Evolutionary conservation across 2,888 invertebrate species (phyloP).

Genomic region (Apantesis nais): DNA sequence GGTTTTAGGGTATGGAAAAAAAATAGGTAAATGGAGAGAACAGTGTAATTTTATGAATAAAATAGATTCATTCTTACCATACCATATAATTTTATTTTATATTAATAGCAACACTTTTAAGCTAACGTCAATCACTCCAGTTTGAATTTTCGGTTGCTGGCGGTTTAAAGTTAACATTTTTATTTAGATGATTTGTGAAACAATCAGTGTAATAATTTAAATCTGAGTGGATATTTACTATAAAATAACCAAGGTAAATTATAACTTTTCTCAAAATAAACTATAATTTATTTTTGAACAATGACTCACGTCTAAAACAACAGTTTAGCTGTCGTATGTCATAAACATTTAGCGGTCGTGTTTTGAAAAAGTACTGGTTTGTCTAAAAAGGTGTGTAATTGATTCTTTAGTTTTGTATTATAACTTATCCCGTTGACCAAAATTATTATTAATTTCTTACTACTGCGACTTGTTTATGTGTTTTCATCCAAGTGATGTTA

Average conservation of each 20-base stretch:
- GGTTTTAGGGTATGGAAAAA: too few relatives aligned
- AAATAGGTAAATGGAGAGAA: too few relatives aligned
- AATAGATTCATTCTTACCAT: too few relatives aligned
- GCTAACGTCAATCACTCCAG: neutral
- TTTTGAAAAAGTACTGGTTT: conserved; percentile 1
- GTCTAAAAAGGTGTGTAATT: neutral
- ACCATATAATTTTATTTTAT: neutral
- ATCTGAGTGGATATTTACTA: neutral
- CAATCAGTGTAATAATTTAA: neutral
- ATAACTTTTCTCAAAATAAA: neutral
- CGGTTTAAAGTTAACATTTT: neutral
- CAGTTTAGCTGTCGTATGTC: too few relatives aligned
- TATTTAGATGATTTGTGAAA: neutral
- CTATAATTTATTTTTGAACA: neutral
- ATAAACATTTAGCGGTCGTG: neutral
- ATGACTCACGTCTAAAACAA: neutral
- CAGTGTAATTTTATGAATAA: too few relatives aligned
- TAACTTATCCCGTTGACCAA: neutral
- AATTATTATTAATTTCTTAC: neutral
- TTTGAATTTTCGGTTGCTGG: conserved; percentile 11
- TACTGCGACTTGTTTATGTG: neutral
- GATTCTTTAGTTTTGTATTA: neutral
- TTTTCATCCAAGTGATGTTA: neutral
- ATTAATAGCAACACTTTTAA: neutral
- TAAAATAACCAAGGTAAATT: neutral